These are phyloP conservation scores for Ctenoplectra terminalis DNA, from an alignment of 1,140 invertebrate species.

Conservation along the genomic window DNA sequence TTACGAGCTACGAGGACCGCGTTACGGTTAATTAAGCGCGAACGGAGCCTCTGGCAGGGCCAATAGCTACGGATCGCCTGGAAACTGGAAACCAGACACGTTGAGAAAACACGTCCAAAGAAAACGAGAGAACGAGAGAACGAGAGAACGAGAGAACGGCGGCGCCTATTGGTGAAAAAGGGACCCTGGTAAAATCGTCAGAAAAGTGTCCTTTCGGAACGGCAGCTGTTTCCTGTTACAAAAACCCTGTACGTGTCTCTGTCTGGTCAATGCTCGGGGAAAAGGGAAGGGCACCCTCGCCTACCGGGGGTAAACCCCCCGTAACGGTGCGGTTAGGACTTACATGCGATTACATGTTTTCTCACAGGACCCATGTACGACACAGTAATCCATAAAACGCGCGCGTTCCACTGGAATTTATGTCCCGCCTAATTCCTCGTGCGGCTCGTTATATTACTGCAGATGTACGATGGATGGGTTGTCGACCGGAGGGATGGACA, in stretches of 20 bases:
- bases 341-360: conserved; percentile 57
- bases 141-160: background rate
- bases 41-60: conserved; percentile 18
- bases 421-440: conserved; percentile 63
- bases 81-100: conserved; percentile 61
- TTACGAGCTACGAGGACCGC: conserved; percentile 47
- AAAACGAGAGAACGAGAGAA: background rate
- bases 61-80: conserved; percentile 42
- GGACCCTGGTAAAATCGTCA: conserved; percentile 57
- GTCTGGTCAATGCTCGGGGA: conserved; percentile 4
- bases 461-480: conserved; percentile 8
- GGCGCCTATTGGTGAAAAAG: background rate
- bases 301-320: conserved; percentile 10
- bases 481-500: background rate
- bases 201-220: conserved; percentile 43
- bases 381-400: conserved; percentile 60
- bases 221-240: conserved; percentile 75
- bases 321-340: conserved; percentile 32
- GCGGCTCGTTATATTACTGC: conserved; percentile 36
- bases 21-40: conserved; percentile 65
- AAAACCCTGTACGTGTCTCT: conserved; percentile 41
- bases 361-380: conserved; percentile 13
- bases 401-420: conserved; percentile 57
- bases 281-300: conserved; percentile 37
- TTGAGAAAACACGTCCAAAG: conserved; percentile 11